Evolutionary conservation across 2,888 invertebrate species (phyloP).

Genomic region (Rhopalosiphum nymphaeae): DNA sequence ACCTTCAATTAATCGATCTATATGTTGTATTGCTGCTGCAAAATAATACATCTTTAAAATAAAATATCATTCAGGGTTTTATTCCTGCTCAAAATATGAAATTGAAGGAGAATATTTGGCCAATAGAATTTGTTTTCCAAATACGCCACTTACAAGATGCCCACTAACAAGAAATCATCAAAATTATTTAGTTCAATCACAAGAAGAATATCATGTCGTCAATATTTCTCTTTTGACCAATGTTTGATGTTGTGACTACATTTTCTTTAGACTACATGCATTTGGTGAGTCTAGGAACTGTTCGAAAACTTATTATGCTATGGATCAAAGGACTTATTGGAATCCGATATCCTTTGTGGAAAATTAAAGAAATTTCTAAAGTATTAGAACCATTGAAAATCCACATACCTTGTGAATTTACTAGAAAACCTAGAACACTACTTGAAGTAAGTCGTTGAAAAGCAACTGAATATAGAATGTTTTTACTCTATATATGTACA

Average conservation of each 20-base stretch:
- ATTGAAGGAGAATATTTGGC: no score
- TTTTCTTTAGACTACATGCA: constrained; percentile 54
- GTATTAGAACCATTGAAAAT: neutral
- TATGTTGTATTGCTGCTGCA: no score
- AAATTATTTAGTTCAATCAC: no score
- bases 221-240: no score
- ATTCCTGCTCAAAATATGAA: no score
- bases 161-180: no score
- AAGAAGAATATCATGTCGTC: no score
- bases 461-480: constrained; percentile 46
- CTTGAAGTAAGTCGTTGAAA: constrained; percentile 9
- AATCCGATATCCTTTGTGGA: neutral
- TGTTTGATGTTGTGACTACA: constrained; percentile 36
- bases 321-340: neutral
- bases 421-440: constrained; percentile 37
- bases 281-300: constrained; percentile 31
- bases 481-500: constrained; percentile 31
- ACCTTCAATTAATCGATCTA: no score
- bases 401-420: constrained; percentile 39
- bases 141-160: no score
- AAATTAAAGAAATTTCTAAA: constrained; percentile 26
- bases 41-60: no score
- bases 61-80: no score
- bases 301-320: constrained; percentile 12
- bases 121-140: no score